Evolutionary conservation across 2,797 vertebrate genomes (phyloP), one percentile per base, ranked within the genome.

Genomic region (Anas capensis): DNA sequence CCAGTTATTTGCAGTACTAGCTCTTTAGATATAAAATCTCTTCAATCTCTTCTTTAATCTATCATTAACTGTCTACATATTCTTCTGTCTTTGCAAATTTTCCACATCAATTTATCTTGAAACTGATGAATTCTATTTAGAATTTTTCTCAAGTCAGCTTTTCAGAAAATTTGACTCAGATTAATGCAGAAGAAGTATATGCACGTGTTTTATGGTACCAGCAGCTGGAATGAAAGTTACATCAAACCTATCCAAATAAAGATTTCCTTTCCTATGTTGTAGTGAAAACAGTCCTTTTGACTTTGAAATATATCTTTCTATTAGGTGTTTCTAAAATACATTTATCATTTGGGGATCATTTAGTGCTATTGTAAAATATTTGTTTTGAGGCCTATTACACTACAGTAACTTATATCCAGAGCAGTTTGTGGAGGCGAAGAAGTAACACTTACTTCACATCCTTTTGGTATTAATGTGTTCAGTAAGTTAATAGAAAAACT

Each of bases 401-500:
- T 14, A 40, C 33, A 78, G 60, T 64, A 92, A 56, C 6, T 49
- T 44, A 71, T 56, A 58, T 15, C 38, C 20, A 88, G 34, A 48
- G 31, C 70, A 80, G 18, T 3, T 2, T 44, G 46, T 9, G 13
- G 26, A 46, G 20, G 6, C 17, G 24, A 9, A 54, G 5, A 64
- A 60, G 24, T 14, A 48, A 4, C 38, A 53, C 65, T 46, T 53
- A 42, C 10, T 80, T 94, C 56, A 75, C 27, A 83, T 71, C 7
- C 29, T 60, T 86, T 69, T 2, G 1, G 13, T 36, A 51, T 58
- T 49, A 87, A 11, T 11, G 29, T 76, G 27, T 8, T 92, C 79
- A 90, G 61, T 54, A 82, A 82, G 61, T 82, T 96, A 96, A 94
- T 86, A 51, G 61, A 71, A 91, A 93, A 95, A 40, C 44, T 80